Percentiles rank a stretch among this genome's conserved stretches.
phyloP scores from a whole-genome alignment of 2,888 invertebrate genomes.

The Norana najaformis region DNA sequence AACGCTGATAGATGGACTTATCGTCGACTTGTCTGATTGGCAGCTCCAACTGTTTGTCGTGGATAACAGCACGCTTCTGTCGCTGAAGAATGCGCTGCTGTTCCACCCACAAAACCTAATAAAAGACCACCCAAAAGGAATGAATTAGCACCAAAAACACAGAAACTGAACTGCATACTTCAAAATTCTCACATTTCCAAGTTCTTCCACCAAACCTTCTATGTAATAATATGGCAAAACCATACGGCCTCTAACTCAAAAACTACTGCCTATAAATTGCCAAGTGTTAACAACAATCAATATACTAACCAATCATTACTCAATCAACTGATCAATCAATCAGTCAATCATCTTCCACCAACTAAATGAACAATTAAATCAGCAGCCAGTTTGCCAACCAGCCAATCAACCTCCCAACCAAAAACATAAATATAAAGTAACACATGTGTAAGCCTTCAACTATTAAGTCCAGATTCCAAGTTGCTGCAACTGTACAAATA shows the following conservation, averaged over 20 bases:
- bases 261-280: not conserved
- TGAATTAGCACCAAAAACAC: not conserved
- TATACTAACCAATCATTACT: too few relatives aligned
- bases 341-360: not conserved
- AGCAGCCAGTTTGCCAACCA: not conserved
- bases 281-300: too few relatives aligned
- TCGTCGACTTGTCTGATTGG: constrained; percentile 49
- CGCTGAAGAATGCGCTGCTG: constrained; percentile 52
- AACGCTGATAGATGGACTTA: constrained; percentile 49
- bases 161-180: too few relatives aligned
- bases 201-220: too few relatives aligned
- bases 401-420: not conserved
- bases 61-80: constrained; percentile 49
- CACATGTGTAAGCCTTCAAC: too few relatives aligned
- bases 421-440: not conserved
- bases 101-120: constrained; percentile 52
- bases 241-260: not conserved
- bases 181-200: too few relatives aligned
- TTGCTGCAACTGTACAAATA: not conserved
- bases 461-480: too few relatives aligned
- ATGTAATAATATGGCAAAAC: too few relatives aligned
- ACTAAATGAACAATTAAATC: not conserved
- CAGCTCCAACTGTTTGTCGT: constrained; percentile 55
- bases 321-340: too few relatives aligned
- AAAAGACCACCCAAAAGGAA: not conserved